Evolutionary conservation across 1,140 invertebrate species (phyloP).

Genomic region (Panonychus citri): DNA sequence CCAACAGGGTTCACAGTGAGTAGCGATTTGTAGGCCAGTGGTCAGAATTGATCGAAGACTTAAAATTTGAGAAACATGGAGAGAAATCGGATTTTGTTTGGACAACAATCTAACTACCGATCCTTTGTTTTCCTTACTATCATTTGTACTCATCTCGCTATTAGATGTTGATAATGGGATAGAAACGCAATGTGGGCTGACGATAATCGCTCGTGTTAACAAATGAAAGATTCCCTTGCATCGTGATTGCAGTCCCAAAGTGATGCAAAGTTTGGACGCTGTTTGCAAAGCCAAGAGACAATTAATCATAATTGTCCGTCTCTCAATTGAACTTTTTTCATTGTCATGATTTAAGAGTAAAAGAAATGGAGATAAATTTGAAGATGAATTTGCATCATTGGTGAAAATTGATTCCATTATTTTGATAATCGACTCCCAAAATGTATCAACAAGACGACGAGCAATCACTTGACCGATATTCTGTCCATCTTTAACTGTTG

Average conservation of each 20-base stretch:
- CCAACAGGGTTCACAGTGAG: constrained; percentile 75
- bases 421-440: not conserved
- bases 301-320: constrained; percentile 17
- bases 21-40: constrained; percentile 62
- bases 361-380: not conserved
- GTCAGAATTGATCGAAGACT: constrained; percentile 63
- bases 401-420: not conserved
- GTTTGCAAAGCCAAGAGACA: constrained; percentile 67
- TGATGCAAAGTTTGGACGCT: constrained; percentile 30
- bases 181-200: not conserved
- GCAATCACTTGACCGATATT: not conserved
- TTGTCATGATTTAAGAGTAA: not conserved
- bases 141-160: no score
- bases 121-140: not conserved
- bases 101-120: not conserved
- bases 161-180: no score
- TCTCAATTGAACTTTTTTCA: not conserved
- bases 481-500: not conserved
- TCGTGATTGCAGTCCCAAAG: constrained; percentile 48
- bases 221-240: constrained; percentile 55
- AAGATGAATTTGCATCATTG: not conserved
- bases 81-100: constrained; percentile 2
- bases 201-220: constrained; percentile 20
- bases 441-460: not conserved
- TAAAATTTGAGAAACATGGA: constrained; percentile 53